These are phyloP conservation scores for Craseonycteris thonglongyai DNA, from an alignment of 2,113 vertebrate genomes.

Conservation along the genomic window DNA sequence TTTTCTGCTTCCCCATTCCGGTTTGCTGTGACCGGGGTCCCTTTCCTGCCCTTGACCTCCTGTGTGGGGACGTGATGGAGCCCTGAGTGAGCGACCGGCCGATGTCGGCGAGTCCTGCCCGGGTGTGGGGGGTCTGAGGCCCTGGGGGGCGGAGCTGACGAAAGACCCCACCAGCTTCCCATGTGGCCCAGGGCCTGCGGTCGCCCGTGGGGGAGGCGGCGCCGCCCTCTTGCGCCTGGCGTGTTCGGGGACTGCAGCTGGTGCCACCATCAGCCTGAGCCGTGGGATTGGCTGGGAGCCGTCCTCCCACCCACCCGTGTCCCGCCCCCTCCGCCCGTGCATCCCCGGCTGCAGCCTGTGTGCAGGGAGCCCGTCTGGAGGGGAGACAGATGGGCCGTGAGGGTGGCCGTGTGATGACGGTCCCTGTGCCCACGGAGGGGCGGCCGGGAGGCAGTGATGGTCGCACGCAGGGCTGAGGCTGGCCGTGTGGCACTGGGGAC, in stretches of 20 bases:
- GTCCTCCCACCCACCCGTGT: not conserved
- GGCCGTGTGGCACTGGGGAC: not conserved
- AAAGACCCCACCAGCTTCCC: not conserved
- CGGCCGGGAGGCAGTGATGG: not conserved
- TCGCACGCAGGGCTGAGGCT: not conserved
- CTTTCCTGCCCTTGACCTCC: not conserved
- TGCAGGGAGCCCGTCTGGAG: not conserved
- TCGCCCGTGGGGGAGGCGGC: too few species aligned
- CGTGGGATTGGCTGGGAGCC: not conserved
- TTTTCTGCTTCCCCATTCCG: not conserved
- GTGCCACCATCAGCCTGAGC: not conserved
- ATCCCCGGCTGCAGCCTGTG: conserved; percentile 6
- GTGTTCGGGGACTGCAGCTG: not conserved
- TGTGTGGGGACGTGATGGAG: not conserved
- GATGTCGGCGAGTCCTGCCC: accelerated
- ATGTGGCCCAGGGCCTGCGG: accelerated
- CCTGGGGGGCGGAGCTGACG: not conserved
- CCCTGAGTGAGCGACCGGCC: too few species aligned
- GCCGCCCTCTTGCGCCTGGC: not conserved
- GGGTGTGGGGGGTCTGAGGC: not conserved
- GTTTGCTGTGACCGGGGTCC: not conserved
- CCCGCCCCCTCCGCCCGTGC: not conserved
- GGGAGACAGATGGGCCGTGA: conserved; percentile 40
- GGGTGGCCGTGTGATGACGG: not conserved
- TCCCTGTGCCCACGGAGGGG: not conserved